phyloP scores from a whole-genome alignment of 2,888 invertebrate species.

The Stenotaenia linearis region DNA sequence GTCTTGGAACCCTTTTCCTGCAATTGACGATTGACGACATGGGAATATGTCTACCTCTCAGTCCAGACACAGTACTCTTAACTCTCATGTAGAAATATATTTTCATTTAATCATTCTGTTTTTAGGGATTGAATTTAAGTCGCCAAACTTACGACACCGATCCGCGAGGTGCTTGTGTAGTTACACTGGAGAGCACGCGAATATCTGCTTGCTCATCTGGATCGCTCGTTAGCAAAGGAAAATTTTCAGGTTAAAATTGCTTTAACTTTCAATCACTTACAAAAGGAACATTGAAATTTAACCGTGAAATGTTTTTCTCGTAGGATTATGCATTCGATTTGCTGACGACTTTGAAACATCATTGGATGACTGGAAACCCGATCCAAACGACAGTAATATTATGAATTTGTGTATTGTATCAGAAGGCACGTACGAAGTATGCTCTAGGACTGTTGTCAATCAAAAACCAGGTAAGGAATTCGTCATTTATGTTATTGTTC shows the following conservation, averaged over 20 bases:
- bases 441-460: slow-evolving; percentile 84
- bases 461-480: slow-evolving; percentile 59
- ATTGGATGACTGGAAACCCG: slow-evolving; percentile 95
- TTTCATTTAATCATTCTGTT: not conserved
- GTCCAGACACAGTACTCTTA: slow-evolving; percentile 62
- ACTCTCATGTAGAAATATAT: slow-evolving; percentile 46
- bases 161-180: slow-evolving; percentile 83
- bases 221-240: slow-evolving; percentile 86
- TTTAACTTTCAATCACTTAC: not conserved
- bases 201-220: slow-evolving; percentile 92
- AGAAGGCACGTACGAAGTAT: slow-evolving; percentile 96
- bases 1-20: slow-evolving; percentile 81
- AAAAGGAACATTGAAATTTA: too few species aligned
- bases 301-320: too few species aligned
- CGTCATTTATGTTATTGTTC: not conserved
- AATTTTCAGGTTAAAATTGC: slow-evolving; percentile 47
- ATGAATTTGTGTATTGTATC: slow-evolving; percentile 96
- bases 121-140: slow-evolving; percentile 58
- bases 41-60: slow-evolving; percentile 89
- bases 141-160: slow-evolving; percentile 65
- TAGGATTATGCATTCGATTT: slow-evolving; percentile 86
- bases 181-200: slow-evolving; percentile 92
- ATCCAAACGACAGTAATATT: slow-evolving; percentile 66
- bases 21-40: slow-evolving; percentile 94
- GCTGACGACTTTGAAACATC: slow-evolving; percentile 96